Evolutionary conservation across 2,888 invertebrate species (phyloP).

Genomic region (Caradrina clavipalpis): DNA sequence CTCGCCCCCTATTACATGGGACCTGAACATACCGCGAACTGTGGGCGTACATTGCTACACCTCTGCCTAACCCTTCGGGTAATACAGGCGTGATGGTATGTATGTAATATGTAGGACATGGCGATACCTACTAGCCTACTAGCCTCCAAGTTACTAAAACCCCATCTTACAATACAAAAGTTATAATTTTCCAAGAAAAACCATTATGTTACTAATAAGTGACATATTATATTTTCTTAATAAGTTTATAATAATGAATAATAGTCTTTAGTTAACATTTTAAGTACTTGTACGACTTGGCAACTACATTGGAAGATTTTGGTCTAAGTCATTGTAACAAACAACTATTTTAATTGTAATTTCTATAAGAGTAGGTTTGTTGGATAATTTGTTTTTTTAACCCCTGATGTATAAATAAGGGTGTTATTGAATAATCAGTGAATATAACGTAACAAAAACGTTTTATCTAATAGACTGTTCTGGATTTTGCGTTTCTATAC

Average conservation of each 20-base stretch:
- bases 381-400: constrained; percentile 20
- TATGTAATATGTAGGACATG: too few relatives aligned
- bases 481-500: constrained; percentile 2
- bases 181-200: background rate
- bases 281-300: constrained; percentile 68
- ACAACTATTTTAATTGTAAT: constrained; percentile 11
- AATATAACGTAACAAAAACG: constrained; percentile 3
- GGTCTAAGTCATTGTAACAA: constrained; percentile 59
- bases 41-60: too few relatives aligned
- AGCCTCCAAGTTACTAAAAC: constrained; percentile 1
- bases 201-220: background rate
- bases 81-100: too few relatives aligned
- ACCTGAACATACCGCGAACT: too few relatives aligned
- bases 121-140: background rate
- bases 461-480: constrained; percentile 11
- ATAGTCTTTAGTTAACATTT: constrained; percentile 45
- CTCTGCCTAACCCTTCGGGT: too few relatives aligned
- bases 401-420: background rate
- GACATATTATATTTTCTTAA: background rate
- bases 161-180: background rate
- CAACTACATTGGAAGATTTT: constrained; percentile 75
- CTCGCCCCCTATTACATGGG: too few relatives aligned
- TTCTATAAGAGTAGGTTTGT: constrained; percentile 22
- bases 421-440: background rate
- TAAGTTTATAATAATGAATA: constrained; percentile 37